Conservation (phyloP, 2,797 vertebrate genomes). For the Scyliorhinus canicula region DNA sequence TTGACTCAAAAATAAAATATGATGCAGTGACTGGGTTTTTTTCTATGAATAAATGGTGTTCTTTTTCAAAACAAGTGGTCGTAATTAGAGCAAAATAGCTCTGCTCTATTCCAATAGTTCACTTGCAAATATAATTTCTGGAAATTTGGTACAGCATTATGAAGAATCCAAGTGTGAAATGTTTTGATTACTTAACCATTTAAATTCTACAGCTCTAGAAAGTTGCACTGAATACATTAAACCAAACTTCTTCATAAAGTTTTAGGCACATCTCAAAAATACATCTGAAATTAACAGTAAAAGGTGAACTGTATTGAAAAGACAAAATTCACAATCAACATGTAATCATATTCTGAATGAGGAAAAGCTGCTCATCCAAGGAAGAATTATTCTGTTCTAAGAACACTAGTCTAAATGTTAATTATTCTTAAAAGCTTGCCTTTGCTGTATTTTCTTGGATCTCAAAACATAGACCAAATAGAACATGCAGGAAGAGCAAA, state of each 20-base stretch:
- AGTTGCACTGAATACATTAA: not conserved
- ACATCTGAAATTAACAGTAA: not conserved
- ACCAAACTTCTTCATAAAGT: not conserved
- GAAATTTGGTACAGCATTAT: not conserved
- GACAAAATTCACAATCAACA: not conserved
- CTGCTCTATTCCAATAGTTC: not conserved
- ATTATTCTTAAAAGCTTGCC: not conserved
- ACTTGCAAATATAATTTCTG: not conserved
- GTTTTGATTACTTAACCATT: not conserved
- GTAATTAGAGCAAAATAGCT: not conserved
- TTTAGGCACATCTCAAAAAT: not conserved
- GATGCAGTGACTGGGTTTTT: not conserved
- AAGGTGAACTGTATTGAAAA: not conserved
- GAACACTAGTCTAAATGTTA: not conserved
- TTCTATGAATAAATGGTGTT: not conserved
- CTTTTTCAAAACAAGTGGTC: not conserved
- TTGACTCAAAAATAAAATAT: not conserved
- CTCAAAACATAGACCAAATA: not conserved
- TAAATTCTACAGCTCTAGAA: not conserved
- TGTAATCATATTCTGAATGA: not conserved
- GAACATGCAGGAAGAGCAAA: not conserved
- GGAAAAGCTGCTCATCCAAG: constrained; percentile 2
- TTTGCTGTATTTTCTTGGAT: not conserved
- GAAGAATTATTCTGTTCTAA: not conserved
- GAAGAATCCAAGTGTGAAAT: not conserved